Percentiles rank a stretch among this genome's conserved stretches.
Conservation (phyloP, 2,888 invertebrate species). For the Polydesmus complanatus region DNA sequence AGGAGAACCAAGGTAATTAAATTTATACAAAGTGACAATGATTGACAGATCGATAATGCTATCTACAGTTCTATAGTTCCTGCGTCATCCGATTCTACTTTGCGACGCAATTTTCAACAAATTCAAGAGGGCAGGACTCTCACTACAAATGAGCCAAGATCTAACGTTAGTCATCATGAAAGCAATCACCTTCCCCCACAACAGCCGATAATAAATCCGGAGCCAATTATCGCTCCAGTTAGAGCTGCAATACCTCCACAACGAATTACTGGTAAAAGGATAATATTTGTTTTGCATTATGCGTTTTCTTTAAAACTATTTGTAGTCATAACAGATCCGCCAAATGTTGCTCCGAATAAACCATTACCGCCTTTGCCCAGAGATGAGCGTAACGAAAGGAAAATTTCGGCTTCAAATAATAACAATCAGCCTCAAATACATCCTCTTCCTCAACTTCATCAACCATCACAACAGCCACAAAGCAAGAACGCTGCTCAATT, state of each 20-base stretch:
- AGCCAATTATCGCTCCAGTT: slow-evolving; percentile 1
- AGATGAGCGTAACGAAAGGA: slow-evolving; percentile 26
- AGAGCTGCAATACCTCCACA: slow-evolving; percentile 63
- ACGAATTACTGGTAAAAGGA: slow-evolving; percentile 55
- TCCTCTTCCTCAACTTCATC: slow-evolving; percentile 31
- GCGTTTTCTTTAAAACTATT: slow-evolving; percentile 3
- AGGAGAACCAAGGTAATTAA: slow-evolving; percentile 64
- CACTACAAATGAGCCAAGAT: slow-evolving; percentile 17
- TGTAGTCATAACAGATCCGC: slow-evolving; percentile 71
- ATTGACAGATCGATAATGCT: not conserved
- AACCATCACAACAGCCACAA: slow-evolving; percentile 46
- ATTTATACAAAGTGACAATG: not conserved
- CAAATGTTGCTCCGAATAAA: slow-evolving; percentile 48
- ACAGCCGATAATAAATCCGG: slow-evolving; percentile 16
- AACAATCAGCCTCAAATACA: slow-evolving; percentile 24
- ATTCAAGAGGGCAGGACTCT: slow-evolving; percentile 51
- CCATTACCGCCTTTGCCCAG: slow-evolving; percentile 68
- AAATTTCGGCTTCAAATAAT: slow-evolving; percentile 23
- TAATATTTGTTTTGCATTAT: not conserved
- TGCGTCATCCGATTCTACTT: slow-evolving; percentile 79
- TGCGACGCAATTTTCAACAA: slow-evolving; percentile 94
- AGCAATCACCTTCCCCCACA: slow-evolving; percentile 12
- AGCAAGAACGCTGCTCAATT: slow-evolving; percentile 4
- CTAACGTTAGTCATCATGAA: slow-evolving; percentile 14
- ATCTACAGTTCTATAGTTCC: slow-evolving; percentile 69